Evolutionary conservation across 2,888 invertebrate genomes (phyloP).

Genomic region (Megalurothrips usitatus): DNA sequence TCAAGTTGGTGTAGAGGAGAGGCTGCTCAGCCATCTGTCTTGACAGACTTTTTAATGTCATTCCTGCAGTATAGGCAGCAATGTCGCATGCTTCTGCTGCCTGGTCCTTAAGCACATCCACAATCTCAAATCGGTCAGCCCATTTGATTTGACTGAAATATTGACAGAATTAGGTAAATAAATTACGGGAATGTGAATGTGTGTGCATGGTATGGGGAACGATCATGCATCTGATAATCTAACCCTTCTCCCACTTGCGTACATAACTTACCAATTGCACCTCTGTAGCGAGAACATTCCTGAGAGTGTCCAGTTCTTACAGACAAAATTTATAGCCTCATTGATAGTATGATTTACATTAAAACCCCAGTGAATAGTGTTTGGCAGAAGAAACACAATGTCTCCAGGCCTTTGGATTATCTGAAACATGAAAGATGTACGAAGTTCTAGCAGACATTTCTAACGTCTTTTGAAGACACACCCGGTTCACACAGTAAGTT

Average conservation of each 20-base stretch:
- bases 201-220: neutral
- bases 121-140: neutral
- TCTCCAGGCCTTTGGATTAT: neutral
- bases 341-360: neutral
- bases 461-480: neutral
- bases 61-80: neutral
- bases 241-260: no score
- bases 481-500: accelerated
- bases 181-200: neutral
- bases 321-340: neutral
- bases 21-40: neutral
- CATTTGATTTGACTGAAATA: neutral
- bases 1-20: neutral
- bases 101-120: neutral
- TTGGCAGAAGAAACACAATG: neutral
- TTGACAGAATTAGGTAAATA: neutral
- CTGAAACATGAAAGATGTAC: neutral
- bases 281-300: neutral
- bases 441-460: neutral
- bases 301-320: neutral
- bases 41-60: neutral
- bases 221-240: neutral
- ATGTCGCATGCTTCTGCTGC: neutral
- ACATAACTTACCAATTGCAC: neutral
- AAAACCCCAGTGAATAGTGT: neutral